phyloP scores from a whole-genome alignment of 2,797 vertebrate genomes.

The Gadopsis bispinosus region DNA sequence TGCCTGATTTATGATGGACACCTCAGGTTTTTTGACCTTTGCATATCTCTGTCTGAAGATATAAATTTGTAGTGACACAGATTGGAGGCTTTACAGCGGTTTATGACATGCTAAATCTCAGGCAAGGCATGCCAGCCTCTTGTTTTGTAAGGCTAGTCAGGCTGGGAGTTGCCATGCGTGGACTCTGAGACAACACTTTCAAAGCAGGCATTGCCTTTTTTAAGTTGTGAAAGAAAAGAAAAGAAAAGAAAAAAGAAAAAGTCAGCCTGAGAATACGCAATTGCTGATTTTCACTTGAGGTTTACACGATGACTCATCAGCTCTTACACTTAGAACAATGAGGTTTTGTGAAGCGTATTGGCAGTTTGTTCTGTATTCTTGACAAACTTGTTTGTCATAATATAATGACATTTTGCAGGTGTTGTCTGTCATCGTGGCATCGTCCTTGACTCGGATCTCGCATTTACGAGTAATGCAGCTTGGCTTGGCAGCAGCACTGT shows the following conservation, averaged over 20 bases:
- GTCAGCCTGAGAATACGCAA: background rate
- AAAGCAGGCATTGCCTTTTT: slow-evolving; percentile 41
- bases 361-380: slow-evolving; percentile 9
- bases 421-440: slow-evolving; percentile 33
- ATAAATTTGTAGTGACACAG: slow-evolving; percentile 90
- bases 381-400: slow-evolving; percentile 27
- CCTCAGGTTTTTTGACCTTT: slow-evolving; percentile 89
- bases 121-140: slow-evolving; percentile 79
- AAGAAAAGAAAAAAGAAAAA: slow-evolving; percentile 4
- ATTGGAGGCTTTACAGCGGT: slow-evolving; percentile 88
- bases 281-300: slow-evolving; percentile 18
- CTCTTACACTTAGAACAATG: slow-evolving; percentile 1
- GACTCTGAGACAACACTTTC: slow-evolving; percentile 54
- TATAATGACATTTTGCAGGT: slow-evolving; percentile 34
- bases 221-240: slow-evolving; percentile 10
- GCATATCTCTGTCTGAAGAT: slow-evolving; percentile 88
- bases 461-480: slow-evolving; percentile 61
- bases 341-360: slow-evolving; percentile 12
- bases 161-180: slow-evolving; percentile 63
- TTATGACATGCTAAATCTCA: slow-evolving; percentile 90
- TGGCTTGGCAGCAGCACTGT: slow-evolving; percentile 61
- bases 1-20: slow-evolving; percentile 88
- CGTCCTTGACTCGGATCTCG: slow-evolving; percentile 74
- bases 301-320: slow-evolving; percentile 8
- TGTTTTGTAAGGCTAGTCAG: slow-evolving; percentile 82